phyloP scores from a whole-genome alignment of 2,797 vertebrate genomes.

The Percopsis omiscomaycus region DNA sequence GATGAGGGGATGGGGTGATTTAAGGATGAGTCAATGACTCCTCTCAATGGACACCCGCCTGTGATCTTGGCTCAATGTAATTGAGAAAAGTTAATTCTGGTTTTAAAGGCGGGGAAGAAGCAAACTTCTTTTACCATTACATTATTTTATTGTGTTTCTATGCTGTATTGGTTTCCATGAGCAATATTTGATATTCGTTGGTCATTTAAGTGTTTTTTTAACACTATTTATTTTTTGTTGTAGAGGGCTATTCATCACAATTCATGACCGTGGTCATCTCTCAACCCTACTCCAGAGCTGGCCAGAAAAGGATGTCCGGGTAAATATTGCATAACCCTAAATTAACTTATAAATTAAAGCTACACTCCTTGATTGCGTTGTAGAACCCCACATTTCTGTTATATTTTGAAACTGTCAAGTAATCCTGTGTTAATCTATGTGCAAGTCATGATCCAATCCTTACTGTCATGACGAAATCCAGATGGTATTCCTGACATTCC shows the following conservation, averaged over 20 bases:
- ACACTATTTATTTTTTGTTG: conserved; percentile 23
- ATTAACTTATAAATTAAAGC: neutral
- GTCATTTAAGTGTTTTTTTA: neutral
- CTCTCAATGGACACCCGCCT: no score
- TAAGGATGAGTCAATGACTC: neutral
- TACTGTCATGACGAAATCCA: conserved; percentile 53
- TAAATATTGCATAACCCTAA: conserved; percentile 57
- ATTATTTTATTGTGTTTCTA: no score
- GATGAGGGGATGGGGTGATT: conserved; percentile 16
- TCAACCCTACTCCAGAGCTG: conserved; percentile 89
- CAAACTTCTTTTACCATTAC: no score
- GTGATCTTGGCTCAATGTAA: no score
- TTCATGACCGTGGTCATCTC: conserved; percentile 91
- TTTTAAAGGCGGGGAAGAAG: no score
- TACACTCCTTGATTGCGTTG: neutral
- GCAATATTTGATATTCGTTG: no score
- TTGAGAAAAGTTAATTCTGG: no score
- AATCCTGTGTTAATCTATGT: conserved; percentile 29
- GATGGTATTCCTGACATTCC: conserved; percentile 61
- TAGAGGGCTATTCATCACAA: conserved; percentile 95
- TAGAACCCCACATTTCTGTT: neutral
- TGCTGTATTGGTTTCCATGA: no score
- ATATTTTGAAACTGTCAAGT: no score
- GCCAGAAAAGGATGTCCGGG: conserved; percentile 88
- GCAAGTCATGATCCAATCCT: conserved; percentile 52